Base-by-base conservation (phyloP, 2,113 vertebrate genomes). In the Patagioenas fasciata region DNA sequence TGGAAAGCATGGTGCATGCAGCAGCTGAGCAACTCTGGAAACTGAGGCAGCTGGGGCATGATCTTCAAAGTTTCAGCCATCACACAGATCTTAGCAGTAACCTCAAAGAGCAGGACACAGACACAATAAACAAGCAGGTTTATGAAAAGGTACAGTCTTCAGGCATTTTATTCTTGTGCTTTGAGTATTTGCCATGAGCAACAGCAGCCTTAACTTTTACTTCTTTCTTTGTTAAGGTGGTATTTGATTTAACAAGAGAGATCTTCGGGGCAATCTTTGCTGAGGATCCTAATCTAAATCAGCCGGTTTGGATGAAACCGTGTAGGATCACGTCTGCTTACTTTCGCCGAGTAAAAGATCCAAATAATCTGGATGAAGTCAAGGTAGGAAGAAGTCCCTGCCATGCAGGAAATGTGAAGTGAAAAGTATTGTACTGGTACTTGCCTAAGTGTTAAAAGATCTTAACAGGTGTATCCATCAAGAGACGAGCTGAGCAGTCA, bases 241-340 rank as follows among this genome's bases (percentile, higher is more conserved):
- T 99, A 42, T 99, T 98, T 98, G 99, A 99, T 96, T 98, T 99
- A 93, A 99, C 99, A 10, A 99, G 98, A 98, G 99, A 99, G 96
- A 99, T 99, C 85, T 99, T 99, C 94, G 98, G 98, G 91, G 99
- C 99, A 82, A 98, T 99, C 85, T 99, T 98, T 64, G 98, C 98
- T 38, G 99, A 99, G 95, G 99, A 99, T 96, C 99, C 99, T 69
- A 99, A 98, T 65, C 84, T 98, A 42, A 98, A 99, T 94, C 99
- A 99, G 12, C 99, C 99, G 28, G 95, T 98, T 82, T 99, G 99
- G 99, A 98, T 99, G 97, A 99, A 99, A 93, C 98, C 98, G 0
- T 98, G 97, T 34, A 98, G 99, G 65, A 95, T 98, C 3, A 95
- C 98, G 79, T 98, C 99, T 42, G 97, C 97, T 85, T 99, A 98